Base-by-base conservation (phyloP, 2,888 invertebrate species). In the Lasiommata megera region DNA sequence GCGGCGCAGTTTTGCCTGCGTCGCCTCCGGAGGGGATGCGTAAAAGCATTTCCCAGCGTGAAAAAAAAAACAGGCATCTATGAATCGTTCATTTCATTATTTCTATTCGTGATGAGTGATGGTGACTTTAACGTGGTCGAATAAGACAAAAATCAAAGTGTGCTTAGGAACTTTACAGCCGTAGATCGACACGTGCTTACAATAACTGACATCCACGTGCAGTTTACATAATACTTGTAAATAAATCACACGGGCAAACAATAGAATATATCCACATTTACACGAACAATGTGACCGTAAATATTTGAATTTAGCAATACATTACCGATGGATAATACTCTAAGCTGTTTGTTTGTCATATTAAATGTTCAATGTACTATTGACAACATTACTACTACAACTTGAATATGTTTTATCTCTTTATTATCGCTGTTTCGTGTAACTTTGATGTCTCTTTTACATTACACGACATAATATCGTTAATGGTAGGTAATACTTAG, bases 201-300 rank as follows among this genome's bases (percentile, higher is more conserved):
- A 59, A 68, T 66, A 56, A 52, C 28, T 37, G 14, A n/a, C 18
- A 55, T 64, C 65, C 68, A 69, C 65, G 56, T 62, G 64, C 63
- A 66, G 67, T 63, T 63, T 60, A 63, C 60, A 63, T 62, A 60
- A 60, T 46, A 60, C 56, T 54, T 34, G 60, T 54, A 60, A 59
- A 60, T 60, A 56, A 62, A 60, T 62, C 56, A 68, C 54, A 57
- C 17, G 40, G 34, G 17, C 57, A 53, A 16, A 60, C 56, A 56
- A 60, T 52, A 56, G 41, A 18, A 44, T 16, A 18, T 34, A 18
- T 34, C 11, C 28, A 52, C 38, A 28, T 40, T 14, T 18, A 47
- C 46, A 40, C 14, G 12, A 17, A 23, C 17, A 36, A 50, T 52
- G 43, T 46, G 29, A 38, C 28, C 54, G 47, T 43, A 28, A 23